Percentiles rank a stretch among this genome's conserved stretches.
These are phyloP conservation scores for Papio anubis DNA, from an alignment of 2,113 vertebrate species.

Conservation along the genomic window DNA sequence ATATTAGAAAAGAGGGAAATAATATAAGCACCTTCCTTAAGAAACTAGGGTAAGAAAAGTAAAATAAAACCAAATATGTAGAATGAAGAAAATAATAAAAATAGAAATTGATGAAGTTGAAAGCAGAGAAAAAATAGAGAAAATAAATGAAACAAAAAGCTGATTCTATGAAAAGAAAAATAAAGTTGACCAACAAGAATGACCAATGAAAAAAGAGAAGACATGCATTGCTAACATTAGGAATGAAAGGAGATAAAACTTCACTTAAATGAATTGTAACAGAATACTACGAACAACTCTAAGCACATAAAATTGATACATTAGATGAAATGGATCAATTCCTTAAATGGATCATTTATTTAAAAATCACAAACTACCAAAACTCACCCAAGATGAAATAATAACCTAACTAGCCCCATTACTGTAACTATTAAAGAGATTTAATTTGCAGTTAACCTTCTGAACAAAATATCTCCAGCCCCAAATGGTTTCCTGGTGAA, in stretches of 20 bases:
- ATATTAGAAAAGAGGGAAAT: not conserved
- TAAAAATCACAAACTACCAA: not conserved
- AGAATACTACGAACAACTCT: not conserved
- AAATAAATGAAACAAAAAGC: not conserved
- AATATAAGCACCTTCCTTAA: not conserved
- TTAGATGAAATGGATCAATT: conserved; percentile 17
- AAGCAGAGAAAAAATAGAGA: not conserved
- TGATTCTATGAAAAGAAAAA: conserved; percentile 33
- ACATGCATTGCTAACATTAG: not conserved
- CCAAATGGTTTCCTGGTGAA: conserved; percentile 10
- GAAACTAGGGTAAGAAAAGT: not conserved
- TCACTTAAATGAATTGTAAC: not conserved
- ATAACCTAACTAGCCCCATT: not conserved
- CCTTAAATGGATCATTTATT: not conserved
- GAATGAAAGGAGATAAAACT: not conserved
- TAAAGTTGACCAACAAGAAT: not conserved
- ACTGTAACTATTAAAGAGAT: conserved; percentile 1
- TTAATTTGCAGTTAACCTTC: not conserved
- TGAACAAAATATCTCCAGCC: conserved; percentile 26
- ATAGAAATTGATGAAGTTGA: not conserved
- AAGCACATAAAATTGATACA: not conserved
- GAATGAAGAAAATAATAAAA: not conserved
- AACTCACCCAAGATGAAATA: not conserved
- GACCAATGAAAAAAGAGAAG: not conserved
- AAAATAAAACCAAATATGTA: not conserved